Evolutionary conservation across 2,888 invertebrate species (phyloP).

Genomic region (Julus scanicus): DNA sequence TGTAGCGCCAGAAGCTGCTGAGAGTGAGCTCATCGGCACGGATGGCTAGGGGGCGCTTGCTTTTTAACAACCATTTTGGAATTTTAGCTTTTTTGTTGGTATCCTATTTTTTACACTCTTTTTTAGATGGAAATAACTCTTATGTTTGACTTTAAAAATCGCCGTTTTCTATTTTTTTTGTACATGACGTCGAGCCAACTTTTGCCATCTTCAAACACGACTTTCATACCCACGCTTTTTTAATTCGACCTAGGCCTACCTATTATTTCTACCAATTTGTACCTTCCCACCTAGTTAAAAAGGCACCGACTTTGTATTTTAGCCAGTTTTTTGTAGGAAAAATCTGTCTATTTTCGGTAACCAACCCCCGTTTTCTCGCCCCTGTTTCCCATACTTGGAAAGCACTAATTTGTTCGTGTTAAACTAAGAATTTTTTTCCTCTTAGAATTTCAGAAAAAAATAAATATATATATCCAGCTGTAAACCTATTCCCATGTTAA

Average conservation of each 20-base stretch:
- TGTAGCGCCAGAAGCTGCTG: background rate
- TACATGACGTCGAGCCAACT: background rate
- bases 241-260: background rate
- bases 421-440: background rate
- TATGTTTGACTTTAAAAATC: background rate
- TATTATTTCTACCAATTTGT: background rate
- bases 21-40: background rate
- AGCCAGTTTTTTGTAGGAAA: background rate
- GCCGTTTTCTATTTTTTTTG: background rate
- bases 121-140: constrained; percentile 7
- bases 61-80: constrained; percentile 2
- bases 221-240: background rate
- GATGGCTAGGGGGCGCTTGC: background rate
- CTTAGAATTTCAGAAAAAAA: background rate
- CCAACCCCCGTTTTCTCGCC: background rate
- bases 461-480: no score
- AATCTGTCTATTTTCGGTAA: background rate
- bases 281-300: constrained; percentile 13
- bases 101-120: constrained; percentile 2
- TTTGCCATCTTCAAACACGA: background rate
- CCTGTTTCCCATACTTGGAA: background rate
- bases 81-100: background rate
- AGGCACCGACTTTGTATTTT: background rate
- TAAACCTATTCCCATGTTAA: background rate
- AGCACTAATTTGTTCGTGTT: background rate